Base-by-base conservation (phyloP, 2,797 vertebrate species). In the Gobionotothen gibberifrons region DNA sequence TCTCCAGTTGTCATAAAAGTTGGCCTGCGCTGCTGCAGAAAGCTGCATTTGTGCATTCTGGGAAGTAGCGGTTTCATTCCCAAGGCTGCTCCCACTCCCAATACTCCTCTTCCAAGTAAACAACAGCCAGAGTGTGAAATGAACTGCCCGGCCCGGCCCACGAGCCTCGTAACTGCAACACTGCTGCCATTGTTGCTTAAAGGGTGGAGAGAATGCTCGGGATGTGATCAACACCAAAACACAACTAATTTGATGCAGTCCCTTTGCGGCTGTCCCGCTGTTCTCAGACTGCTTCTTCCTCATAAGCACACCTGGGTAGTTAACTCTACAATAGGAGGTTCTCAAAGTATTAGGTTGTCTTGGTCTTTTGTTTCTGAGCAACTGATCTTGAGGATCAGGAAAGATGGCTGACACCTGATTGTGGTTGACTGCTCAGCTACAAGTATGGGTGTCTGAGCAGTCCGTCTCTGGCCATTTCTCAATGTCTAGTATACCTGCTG, bases 111-210 rank as follows among this genome's bases (percentile, higher is more conserved):
- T 89, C 76, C 87, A 83, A 88, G 84, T 81, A 83, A 86, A 91
- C 88, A 88, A 87, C 78, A 79, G 76, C 73, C 76, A 74, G 72
- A 84, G 83, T 88, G 87, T 90, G 75, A 86, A 85, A 73, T 69
- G 62, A 74, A 71, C 75, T 72, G 66, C 81, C 48, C 43, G 59
- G 66, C 81, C 48, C 43, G 59, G 54, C 85, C 82, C 76, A 52
- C 78, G 57, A 76, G 79, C 82, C 72, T 53, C 13, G 63, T 73
- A 67, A 77, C 80, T 71, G 66, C 69, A 90, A 92, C 90, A 93
- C 89, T 91, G 65, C 78, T 53, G 75, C 79, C 81, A 88, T 93
- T 93, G 90, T 92, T 89, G 72, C 81, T 86, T 46, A 74, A 76
- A 78, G 86, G 78, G 82, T 80, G 69, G 70, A 79, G 86, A 70